These are phyloP conservation scores for Prionace glauca DNA, from an alignment of 2,797 vertebrate genomes.

Conservation along the genomic window DNA sequence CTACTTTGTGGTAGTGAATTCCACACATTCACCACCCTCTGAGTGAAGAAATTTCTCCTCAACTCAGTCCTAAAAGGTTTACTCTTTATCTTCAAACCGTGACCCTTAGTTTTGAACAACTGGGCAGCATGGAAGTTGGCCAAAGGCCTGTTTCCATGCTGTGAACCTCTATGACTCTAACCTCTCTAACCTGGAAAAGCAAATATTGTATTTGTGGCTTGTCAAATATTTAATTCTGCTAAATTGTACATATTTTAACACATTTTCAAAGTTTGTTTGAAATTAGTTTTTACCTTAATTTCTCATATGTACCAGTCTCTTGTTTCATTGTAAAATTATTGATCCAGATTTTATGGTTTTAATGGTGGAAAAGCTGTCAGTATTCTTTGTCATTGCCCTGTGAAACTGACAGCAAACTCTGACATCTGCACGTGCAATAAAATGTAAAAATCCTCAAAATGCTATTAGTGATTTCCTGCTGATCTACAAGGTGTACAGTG, in stretches of 20 bases:
- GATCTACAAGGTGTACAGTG: neutral
- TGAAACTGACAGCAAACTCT: neutral
- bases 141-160: too few species aligned
- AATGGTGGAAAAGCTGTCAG: neutral
- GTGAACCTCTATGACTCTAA: too few species aligned
- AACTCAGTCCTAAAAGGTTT: too few species aligned
- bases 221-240: neutral
- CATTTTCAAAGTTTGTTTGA: neutral
- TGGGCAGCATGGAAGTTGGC: too few species aligned
- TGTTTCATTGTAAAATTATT: neutral
- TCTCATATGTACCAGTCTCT: neutral
- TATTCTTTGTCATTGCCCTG: too few species aligned
- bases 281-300: neutral
- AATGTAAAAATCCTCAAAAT: neutral
- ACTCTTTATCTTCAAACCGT: too few species aligned
- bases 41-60: too few species aligned
- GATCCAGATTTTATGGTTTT: neutral
- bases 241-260: neutral
- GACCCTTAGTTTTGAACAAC: too few species aligned
- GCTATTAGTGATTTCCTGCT: neutral
- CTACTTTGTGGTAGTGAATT: too few species aligned
- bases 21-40: too few species aligned
- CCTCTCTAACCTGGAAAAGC: neutral
- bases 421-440: neutral
- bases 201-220: neutral